Evolutionary conservation across 2,797 vertebrate genomes (phyloP), one percentile per base, ranked within the genome.

Genomic region (Clarias fuscus): DNA sequence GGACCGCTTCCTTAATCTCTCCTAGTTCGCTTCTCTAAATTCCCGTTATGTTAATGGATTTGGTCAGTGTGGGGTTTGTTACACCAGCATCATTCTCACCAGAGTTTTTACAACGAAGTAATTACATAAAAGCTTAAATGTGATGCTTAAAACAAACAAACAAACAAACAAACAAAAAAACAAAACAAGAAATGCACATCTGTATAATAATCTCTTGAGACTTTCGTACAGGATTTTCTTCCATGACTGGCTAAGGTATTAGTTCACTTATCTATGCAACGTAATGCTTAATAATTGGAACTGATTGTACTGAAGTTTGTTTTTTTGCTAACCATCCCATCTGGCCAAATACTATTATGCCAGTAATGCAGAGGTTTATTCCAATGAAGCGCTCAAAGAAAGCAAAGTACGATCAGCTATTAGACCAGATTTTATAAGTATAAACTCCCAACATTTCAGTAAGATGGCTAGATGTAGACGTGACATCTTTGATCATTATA

Each of bases 1-100:
- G 37, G 81, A 84, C 40, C 8, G 61, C 37, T 85, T 71, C 62
- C 8, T 84, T 64, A 24, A 33, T 71, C 82, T 80, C 82, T 30
- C n/a, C 24, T 76, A 24, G 68, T 82, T 83, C 82, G 71, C 59
- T 78, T 80, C 22, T 72, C 20, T 22, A 37, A 56, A 56, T 33
- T 56, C 65, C 22, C 14, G 22, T 53, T 82, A 2, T 8, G 27
- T 30, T 56, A 70, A 3, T 68, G 43, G n/a, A 18, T 10, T 18
- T 3, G 43, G 7, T 53, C n/a, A 20, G 80, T 68, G 43, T 13
- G 27, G 62, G 80, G 68, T 68, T 20, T 68, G 80, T 82, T 30
- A 27, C 33, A 48, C 37, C 61, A 65, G 37, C 37, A 27, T 64
- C 7, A n/a, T 82, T 82, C n/a, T 82, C 18, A 0, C 48, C 27